A percentile compares a stretch with the other conserved stretches of the same genome.
Evolutionary conservation across 2,888 invertebrate species (phyloP).

Genomic region (Lobophora halterata): DNA sequence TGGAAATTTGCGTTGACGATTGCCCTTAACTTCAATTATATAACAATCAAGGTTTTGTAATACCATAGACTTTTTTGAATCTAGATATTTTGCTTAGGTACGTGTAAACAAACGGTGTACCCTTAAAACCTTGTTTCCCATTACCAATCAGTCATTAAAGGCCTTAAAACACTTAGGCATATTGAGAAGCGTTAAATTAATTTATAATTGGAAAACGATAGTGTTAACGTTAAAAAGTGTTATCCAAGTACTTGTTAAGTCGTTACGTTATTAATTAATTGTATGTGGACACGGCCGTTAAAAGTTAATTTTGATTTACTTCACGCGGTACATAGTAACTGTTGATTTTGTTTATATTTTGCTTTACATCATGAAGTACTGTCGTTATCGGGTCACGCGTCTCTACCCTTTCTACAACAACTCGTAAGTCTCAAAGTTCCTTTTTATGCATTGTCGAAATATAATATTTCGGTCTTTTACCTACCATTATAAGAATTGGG

Average conservation of each 20-base stretch:
- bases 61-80: no score
- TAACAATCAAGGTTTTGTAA: no score
- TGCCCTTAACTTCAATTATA: no score
- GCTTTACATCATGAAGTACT: neutral
- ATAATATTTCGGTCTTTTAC: no score
- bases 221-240: slow-evolving; percentile 61
- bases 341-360: neutral
- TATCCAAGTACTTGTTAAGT: slow-evolving; percentile 72
- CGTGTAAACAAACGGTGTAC: no score
- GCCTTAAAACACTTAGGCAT: neutral
- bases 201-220: slow-evolving; percentile 46
- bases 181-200: slow-evolving; percentile 41
- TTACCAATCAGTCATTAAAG: no score
- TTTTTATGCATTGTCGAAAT: no score
- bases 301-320: slow-evolving; percentile 55
- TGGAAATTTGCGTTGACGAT: no score
- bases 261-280: slow-evolving; percentile 67
- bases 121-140: no score
- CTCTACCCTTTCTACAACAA: neutral
- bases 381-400: slow-evolving; percentile 3
- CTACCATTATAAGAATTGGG: no score
- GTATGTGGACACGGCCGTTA: slow-evolving; percentile 61
- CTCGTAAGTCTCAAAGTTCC: no score
- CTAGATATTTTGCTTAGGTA: no score
- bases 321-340: slow-evolving; percentile 3